These are phyloP conservation scores for Dascyllus trimaculatus DNA, from an alignment of 2,113 vertebrate species.

Conservation along the genomic window DNA sequence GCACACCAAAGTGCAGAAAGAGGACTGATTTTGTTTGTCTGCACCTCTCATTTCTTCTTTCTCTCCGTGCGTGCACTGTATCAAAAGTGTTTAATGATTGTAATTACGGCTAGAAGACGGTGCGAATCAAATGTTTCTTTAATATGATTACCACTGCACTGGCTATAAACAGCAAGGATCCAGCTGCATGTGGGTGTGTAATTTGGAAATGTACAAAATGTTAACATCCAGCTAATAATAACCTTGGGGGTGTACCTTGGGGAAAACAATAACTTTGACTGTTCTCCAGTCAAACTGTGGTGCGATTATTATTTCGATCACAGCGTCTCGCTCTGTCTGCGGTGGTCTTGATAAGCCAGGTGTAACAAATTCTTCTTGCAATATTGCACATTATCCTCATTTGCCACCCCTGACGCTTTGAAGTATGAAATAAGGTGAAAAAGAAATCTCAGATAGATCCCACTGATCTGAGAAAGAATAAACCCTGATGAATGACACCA, in stretches of 20 bases:
- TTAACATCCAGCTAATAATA: slow-evolving; percentile 31
- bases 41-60: slow-evolving; percentile 45
- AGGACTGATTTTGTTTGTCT: slow-evolving; percentile 67
- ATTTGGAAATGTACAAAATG: slow-evolving; percentile 36
- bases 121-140: slow-evolving; percentile 53
- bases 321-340: slow-evolving; percentile 30
- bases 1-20: slow-evolving; percentile 68
- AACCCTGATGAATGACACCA: slow-evolving; percentile 47
- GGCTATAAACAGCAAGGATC: slow-evolving; percentile 23
- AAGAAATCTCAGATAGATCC: slow-evolving; percentile 47
- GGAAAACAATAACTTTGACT: slow-evolving; percentile 37
- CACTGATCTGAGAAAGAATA: slow-evolving; percentile 57
- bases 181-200: slow-evolving; percentile 20
- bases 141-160: slow-evolving; percentile 43
- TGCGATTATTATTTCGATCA: slow-evolving; percentile 71
- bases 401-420: slow-evolving; percentile 30
- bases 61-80: slow-evolving; percentile 46
- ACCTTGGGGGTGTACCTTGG: slow-evolving; percentile 3
- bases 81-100: slow-evolving; percentile 67
- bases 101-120: slow-evolving; percentile 61
- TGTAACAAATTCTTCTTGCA: slow-evolving; percentile 63
- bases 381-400: slow-evolving; percentile 68
- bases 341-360: slow-evolving; percentile 52
- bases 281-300: slow-evolving; percentile 40
- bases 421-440: slow-evolving; percentile 59